Percentiles rank a stretch among this genome's conserved stretches.
phyloP scores from a whole-genome alignment of 2,113 vertebrate species.

The Mobula hypostoma region DNA sequence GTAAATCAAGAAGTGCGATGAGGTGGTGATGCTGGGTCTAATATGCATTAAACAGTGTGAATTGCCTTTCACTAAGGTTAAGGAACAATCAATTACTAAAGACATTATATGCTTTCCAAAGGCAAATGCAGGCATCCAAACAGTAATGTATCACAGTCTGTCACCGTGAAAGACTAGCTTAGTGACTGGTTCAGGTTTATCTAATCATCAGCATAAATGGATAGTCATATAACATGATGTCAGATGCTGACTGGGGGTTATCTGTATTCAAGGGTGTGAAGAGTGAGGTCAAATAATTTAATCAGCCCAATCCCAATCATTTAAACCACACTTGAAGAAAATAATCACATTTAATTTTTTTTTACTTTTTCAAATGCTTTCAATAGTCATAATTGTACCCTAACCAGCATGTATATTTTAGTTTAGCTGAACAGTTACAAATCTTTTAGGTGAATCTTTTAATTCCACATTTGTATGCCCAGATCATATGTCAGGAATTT shows the following conservation, averaged over 20 bases:
- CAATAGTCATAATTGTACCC: no score
- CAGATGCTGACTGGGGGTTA: background rate
- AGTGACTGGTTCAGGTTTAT: background rate
- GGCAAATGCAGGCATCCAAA: background rate
- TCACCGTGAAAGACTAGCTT: constrained; percentile 26
- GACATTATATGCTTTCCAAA: background rate
- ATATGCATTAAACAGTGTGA: constrained; percentile 1
- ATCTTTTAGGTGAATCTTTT: background rate
- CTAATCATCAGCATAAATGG: constrained; percentile 30
- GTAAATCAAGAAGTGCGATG: background rate
- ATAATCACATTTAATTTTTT: background rate
- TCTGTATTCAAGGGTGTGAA: background rate
- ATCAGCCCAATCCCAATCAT: background rate
- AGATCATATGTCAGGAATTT: constrained; percentile 5
- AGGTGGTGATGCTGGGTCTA: background rate
- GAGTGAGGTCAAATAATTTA: constrained; percentile 31
- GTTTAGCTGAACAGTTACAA: background rate
- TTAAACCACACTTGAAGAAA: background rate
- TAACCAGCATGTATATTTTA: background rate
- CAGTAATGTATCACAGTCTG: constrained; percentile 20
- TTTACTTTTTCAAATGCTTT: background rate
- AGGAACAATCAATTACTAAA: background rate
- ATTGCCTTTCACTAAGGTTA: background rate
- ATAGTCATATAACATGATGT: constrained; percentile 37
- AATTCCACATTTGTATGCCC: background rate